phyloP scores from a whole-genome alignment of 1,140 invertebrate genomes.

The Pristionchus pacificus region DNA sequence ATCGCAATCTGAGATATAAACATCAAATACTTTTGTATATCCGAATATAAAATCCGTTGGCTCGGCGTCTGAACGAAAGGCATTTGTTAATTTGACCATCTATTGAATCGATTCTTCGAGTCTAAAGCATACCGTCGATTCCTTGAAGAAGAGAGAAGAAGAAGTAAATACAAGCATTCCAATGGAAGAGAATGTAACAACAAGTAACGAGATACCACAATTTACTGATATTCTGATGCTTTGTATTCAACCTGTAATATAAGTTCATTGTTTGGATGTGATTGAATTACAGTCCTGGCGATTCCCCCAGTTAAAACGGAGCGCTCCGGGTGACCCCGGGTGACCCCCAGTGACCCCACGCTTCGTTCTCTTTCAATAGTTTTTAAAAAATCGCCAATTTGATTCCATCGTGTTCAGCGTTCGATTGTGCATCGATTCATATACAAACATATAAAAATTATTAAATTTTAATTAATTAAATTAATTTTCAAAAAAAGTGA shows the following conservation, averaged over 20 bases:
- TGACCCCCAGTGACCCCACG: not conserved
- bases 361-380: too few relatives aligned
- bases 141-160: slow-evolving; percentile 27
- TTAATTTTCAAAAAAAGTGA: too few relatives aligned
- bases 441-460: too few relatives aligned
- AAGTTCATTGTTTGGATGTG: not conserved
- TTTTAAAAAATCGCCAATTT: too few relatives aligned
- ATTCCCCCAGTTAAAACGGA: not conserved
- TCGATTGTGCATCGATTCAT: too few relatives aligned
- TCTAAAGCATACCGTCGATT: slow-evolving; percentile 18
- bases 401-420: too few relatives aligned
- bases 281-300: not conserved
- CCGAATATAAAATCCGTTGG: not conserved
- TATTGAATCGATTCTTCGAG: not conserved
- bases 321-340: not conserved
- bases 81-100: not conserved
- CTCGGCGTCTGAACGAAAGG: not conserved
- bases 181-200: slow-evolving; percentile 32
- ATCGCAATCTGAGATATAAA: not conserved
- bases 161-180: slow-evolving; percentile 36
- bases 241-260: slow-evolving; percentile 1
- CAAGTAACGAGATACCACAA: slow-evolving; percentile 19
- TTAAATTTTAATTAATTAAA: too few relatives aligned
- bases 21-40: not conserved
- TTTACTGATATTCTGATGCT: slow-evolving; percentile 28